Evolutionary conservation across 2,888 invertebrate genomes (phyloP).

Genomic region (Hypolimnas misippus): DNA sequence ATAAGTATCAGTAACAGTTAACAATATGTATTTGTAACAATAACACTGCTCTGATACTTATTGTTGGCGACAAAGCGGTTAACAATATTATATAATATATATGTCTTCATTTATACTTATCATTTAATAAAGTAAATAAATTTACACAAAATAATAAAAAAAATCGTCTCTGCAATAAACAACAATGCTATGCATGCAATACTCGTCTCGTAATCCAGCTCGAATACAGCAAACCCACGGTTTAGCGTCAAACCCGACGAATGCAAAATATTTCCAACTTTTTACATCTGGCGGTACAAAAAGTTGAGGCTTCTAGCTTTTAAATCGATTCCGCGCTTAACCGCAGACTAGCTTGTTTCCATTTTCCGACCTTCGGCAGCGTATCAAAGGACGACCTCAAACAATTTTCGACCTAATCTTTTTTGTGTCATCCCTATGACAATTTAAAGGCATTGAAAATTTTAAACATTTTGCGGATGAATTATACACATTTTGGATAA

Average conservation of each 20-base stretch:
- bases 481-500: too few relatives aligned
- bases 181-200: too few relatives aligned
- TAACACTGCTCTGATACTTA: too few relatives aligned
- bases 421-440: conserved; percentile 2
- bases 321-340: conserved; percentile 44
- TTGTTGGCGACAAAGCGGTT: too few relatives aligned
- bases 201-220: background rate
- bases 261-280: conserved; percentile 30
- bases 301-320: conserved; percentile 33
- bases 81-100: too few relatives aligned
- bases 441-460: background rate
- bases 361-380: conserved; percentile 40
- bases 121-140: too few relatives aligned
- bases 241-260: conserved; percentile 8
- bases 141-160: too few relatives aligned
- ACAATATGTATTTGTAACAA: too few relatives aligned
- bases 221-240: background rate
- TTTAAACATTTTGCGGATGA: background rate
- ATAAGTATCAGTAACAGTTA: too few relatives aligned
- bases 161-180: too few relatives aligned
- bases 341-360: conserved; percentile 45
- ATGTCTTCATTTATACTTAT: too few relatives aligned
- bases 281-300: conserved; percentile 34
- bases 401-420: conserved; percentile 27
- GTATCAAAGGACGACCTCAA: conserved; percentile 37